These are phyloP conservation scores for Hylyphantes graminicola DNA, from an alignment of 1,140 invertebrate genomes.

Conservation along the genomic window DNA sequence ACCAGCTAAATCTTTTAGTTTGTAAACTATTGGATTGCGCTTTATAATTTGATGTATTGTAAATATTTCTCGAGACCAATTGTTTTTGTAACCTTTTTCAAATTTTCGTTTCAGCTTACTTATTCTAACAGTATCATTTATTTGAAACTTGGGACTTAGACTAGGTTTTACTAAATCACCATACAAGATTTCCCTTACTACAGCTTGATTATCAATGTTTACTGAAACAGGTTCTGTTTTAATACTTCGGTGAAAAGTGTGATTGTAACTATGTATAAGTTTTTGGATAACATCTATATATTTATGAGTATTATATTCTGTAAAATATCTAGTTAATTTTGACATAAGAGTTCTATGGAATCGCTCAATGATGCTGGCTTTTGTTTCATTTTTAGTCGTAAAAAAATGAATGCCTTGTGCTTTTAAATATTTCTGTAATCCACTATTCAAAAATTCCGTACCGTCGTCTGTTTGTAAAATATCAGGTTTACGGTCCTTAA, in stretches of 20 bases:
- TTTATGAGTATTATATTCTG: slow-evolving; percentile 66
- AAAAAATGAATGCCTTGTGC: slow-evolving; percentile 68
- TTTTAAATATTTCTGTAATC: slow-evolving; percentile 65
- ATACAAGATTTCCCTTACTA: slow-evolving; percentile 42
- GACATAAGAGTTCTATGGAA: slow-evolving; percentile 70
- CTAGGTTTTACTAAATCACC: neutral
- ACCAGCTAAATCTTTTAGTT: slow-evolving; percentile 20
- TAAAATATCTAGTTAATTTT: slow-evolving; percentile 69
- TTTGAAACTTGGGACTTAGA: slow-evolving; percentile 61
- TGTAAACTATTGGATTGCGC: slow-evolving; percentile 18
- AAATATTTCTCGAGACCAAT: slow-evolving; percentile 58
- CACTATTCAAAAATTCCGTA: slow-evolving; percentile 51
- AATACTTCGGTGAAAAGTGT: slow-evolving; percentile 67
- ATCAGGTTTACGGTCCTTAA: slow-evolving; percentile 9
- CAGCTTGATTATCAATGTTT: slow-evolving; percentile 64
- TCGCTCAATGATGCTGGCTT: slow-evolving; percentile 69
- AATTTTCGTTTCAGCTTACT: slow-evolving; percentile 46
- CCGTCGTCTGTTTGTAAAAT: slow-evolving; percentile 43
- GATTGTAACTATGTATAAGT: slow-evolving; percentile 68
- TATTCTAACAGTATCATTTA: slow-evolving; percentile 64
- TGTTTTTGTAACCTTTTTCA: slow-evolving; percentile 56
- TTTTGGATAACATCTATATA: slow-evolving; percentile 67
- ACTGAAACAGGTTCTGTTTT: slow-evolving; percentile 66
- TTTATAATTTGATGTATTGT: slow-evolving; percentile 5
- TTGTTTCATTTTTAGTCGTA: slow-evolving; percentile 67